Evolutionary conservation across 2,797 vertebrate species (phyloP), one percentile per base, ranked within the genome.

Genomic region (Etheostoma nigrum): DNA sequence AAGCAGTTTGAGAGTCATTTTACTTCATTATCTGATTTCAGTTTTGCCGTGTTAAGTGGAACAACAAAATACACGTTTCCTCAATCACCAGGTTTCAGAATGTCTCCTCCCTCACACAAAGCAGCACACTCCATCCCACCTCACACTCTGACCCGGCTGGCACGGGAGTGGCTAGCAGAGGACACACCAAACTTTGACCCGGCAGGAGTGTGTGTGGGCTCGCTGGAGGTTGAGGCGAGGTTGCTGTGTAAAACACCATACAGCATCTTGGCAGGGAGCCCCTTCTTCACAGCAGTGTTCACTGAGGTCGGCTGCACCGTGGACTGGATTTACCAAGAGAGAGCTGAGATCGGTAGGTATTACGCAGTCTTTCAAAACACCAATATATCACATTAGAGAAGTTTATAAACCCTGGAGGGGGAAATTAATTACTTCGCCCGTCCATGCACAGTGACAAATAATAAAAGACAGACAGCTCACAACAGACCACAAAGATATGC

Each of bases 231-330:
- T 0, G 88, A 92, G 72, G 96, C 96, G 0, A 82, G 75, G 6
- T 66, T 97, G 73, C 87, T 97, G 79, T 96, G 96, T 86, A 97
- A 97, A 85, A 95, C 95, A 0, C 91, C 95, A 0, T 87, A 92
- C 0, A 96, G 95, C 14, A 10, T 96, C 10, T 85, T 97, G 77
- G 96, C 96, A 0, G 96, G 96, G 30, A 83, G 89, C 33, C 95
- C 96, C 3, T 97, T 97, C 91, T 96, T 97, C 19, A 93, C 95
- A 0, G 95, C 96, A 0, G 88, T 97, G 78, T 97, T 97, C 75
- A 72, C 89, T 1, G 95, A 94, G 64, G 87, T 96, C 1, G 92
- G 92, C 82, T 97, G 97, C 86, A 91, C 85, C 0, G 96, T 97
- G 63, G 91, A 95, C 21, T 97, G 96, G 96, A 23, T 91, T 10